A percentile compares a stretch with the other conserved stretches of the same genome.
phyloP scores from a whole-genome alignment of 35 echinoderm and acorn worm genomes.

The Amphiura filiformis region DNA sequence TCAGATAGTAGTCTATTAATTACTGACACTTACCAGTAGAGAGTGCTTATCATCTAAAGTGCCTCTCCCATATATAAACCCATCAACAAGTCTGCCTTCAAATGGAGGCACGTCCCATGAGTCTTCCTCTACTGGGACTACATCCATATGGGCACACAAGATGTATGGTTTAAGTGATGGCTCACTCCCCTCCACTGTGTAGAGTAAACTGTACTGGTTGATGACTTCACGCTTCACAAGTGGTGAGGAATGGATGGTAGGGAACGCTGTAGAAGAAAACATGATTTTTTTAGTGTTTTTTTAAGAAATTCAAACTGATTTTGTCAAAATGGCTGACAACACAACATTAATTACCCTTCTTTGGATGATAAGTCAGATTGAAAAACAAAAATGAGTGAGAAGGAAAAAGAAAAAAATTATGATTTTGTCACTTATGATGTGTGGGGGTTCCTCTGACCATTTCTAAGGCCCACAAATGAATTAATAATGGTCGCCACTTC shows the following conservation, averaged over 20 bases:
- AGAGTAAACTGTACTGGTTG: constrained; percentile 71
- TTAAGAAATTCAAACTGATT: no score
- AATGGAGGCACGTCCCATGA: constrained; percentile 87
- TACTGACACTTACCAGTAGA: constrained; percentile 72
- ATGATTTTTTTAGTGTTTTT: no score
- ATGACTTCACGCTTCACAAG: constrained; percentile 69
- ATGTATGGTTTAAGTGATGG: constrained; percentile 74
- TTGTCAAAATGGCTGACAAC: neutral
- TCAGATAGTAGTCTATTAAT: no score
- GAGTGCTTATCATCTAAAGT: constrained; percentile 93
- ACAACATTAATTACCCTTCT: neutral
- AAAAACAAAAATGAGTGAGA: no score
- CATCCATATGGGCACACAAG: constrained; percentile 82
- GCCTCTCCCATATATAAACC: constrained; percentile 91
- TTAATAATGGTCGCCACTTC: no score
- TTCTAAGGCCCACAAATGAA: no score
- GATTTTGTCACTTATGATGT: no score
- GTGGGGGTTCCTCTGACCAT: no score
- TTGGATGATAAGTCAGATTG: neutral
- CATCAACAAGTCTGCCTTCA: constrained; percentile 71
- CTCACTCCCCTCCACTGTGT: constrained; percentile 67
- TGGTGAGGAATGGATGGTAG: constrained; percentile 62
- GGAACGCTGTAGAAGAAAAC: constrained; percentile 56
- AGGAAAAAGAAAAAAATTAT: no score
- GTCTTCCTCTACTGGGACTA: constrained; percentile 83